Base-by-base conservation (phyloP, 2,888 invertebrate species). In the Epinotia brunnichana region DNA sequence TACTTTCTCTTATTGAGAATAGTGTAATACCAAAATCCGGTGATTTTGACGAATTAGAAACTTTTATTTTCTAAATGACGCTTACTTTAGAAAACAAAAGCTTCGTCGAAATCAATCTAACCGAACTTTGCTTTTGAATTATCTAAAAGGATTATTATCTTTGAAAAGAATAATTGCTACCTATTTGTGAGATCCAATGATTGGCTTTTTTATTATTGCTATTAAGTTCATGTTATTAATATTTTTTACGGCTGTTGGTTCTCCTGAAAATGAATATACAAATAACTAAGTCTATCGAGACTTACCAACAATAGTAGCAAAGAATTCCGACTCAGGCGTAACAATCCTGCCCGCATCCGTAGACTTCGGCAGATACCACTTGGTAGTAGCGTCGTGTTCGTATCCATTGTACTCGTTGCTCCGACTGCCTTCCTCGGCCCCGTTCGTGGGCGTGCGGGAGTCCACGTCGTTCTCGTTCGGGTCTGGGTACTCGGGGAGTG, bases 281-380 rank as follows among this genome's bases (percentile, higher is more conserved):
- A n/a, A n/a, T 2, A 29, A 13, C 11, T 2, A 4, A 56, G 15
- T 1, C 2, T 35, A 21, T 19, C n/a, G 11, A 21, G 19, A 81
- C 92, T 89, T 70, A 92, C 92, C 92, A 78, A 93, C 91, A 77
- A 93, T 89, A 77, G 92, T 92, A 48, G 92, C 92, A 74, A 90
- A 92, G 81, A 92, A 92, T 75, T 93, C 92, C 0, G 92, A 92
- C 72, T 92, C 92, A 0, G 92, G 92, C 0, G 91, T 92, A 2
- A 91, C 91, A 2, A 92, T 92, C 70, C 92, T 85, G 70, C 90
- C 92, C 5, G 72, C 24, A 70, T 92, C 92, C 0, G 92, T 92
- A 0, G 91, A 87, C 79, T 92, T 93, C 13, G 92, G 92, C 70
- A 91, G 89, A 73, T 92, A 91, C 91, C 92, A 92, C 74, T 92